Conservation (phyloP, 1,140 invertebrate genomes). For the Penaeus chinensis region DNA sequence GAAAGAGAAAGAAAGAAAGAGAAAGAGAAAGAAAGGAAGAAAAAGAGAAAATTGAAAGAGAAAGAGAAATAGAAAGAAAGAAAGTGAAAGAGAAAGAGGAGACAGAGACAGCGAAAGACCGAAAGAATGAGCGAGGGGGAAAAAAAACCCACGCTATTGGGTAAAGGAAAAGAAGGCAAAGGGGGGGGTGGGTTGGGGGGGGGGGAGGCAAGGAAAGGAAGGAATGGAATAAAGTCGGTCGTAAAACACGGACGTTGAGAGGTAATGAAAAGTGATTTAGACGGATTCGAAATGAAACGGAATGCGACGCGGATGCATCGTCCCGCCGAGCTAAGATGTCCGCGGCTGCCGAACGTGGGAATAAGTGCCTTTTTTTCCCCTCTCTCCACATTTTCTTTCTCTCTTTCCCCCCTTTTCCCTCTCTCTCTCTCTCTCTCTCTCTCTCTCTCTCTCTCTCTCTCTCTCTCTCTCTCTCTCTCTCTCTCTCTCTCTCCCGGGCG, state of each 20-base stretch:
- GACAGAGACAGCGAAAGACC: not conserved
- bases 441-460: too few species aligned
- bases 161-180: not conserved
- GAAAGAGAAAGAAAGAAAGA: not conserved
- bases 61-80: not conserved
- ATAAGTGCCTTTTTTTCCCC: too few species aligned
- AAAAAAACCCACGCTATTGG: not conserved
- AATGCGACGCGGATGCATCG: too few species aligned
- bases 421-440: too few species aligned
- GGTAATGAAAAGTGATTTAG: too few species aligned
- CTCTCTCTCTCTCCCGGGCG: not conserved
- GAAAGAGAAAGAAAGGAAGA: not conserved
- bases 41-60: not conserved
- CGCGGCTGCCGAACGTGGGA: too few species aligned
- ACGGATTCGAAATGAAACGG: too few species aligned
- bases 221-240: constrained; percentile 1
- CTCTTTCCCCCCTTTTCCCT: too few species aligned
- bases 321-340: too few species aligned
- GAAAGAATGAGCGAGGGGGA: not conserved
- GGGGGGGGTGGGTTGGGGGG: not conserved
- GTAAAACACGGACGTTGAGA: not conserved
- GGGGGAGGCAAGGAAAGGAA: constrained; percentile 2
- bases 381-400: too few species aligned
- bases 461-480: too few species aligned
- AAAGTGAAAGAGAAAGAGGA: not conserved